These are phyloP conservation scores for Thereva unica DNA, from an alignment of 2,888 invertebrate species.

Conservation along the genomic window DNA sequence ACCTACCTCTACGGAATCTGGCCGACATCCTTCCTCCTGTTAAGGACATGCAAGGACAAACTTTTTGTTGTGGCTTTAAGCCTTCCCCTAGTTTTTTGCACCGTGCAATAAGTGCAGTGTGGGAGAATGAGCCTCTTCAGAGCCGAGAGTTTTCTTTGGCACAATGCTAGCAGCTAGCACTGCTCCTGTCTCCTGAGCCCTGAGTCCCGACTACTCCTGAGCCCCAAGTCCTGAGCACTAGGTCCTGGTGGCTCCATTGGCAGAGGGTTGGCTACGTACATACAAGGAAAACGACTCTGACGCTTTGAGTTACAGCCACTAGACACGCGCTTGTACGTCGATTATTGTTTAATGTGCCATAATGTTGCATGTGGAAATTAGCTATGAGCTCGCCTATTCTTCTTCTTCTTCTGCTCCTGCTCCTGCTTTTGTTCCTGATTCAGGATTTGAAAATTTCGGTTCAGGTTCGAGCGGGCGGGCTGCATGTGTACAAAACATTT, in stretches of 20 bases:
- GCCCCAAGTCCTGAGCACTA: not conserved
- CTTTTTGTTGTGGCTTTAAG: conserved; percentile 22
- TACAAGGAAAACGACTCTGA: conserved; percentile 27
- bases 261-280: not conserved
- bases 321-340: conserved; percentile 38
- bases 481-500: too few species aligned
- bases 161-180: too few species aligned
- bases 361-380: conserved; percentile 24
- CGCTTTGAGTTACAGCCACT: conserved; percentile 35
- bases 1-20: conserved; percentile 26
- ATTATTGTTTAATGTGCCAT: conserved; percentile 35
- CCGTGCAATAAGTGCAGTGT: not conserved
- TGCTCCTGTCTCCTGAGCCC: too few species aligned
- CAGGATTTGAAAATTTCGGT: too few species aligned
- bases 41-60: conserved; percentile 32
- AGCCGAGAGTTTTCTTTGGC: too few species aligned
- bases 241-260: not conserved
- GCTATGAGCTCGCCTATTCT: not conserved
- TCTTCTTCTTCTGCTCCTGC: too few species aligned
- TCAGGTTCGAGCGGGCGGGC: too few species aligned
- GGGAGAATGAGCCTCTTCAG: not conserved
- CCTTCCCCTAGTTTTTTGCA: conserved; percentile 13
- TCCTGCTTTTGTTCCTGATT: too few species aligned
- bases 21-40: conserved; percentile 14
- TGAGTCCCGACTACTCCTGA: too few species aligned